A percentile compares a stretch with the other conserved stretches of the same genome.
These are phyloP conservation scores for Epistrophe eligans DNA, from an alignment of 2,888 invertebrate genomes.

Conservation along the genomic window DNA sequence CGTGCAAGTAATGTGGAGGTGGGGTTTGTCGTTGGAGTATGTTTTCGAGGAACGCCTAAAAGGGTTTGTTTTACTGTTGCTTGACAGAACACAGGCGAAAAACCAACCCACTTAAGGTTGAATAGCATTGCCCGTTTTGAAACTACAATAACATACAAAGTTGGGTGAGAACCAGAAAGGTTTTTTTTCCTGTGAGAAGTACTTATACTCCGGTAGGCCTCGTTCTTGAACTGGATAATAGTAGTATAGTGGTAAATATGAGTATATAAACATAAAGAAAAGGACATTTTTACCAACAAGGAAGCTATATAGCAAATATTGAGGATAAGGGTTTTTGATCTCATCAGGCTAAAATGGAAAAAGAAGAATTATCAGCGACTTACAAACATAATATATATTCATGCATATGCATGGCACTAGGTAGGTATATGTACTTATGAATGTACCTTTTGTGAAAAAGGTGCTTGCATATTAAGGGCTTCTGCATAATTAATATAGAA, in stretches of 20 bases:
- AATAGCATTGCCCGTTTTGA: slow-evolving; percentile 58
- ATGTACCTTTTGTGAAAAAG: too few relatives aligned
- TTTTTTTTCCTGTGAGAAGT: slow-evolving; percentile 10
- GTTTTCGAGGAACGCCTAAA: slow-evolving; percentile 46
- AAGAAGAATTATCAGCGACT: neutral
- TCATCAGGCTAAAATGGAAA: neutral
- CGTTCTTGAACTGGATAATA: slow-evolving; percentile 21
- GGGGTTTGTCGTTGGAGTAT: neutral
- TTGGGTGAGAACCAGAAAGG: slow-evolving; percentile 3
- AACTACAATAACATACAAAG: slow-evolving; percentile 42
- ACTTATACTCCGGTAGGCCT: slow-evolving; percentile 9
- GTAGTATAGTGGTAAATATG: neutral
- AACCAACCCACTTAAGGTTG: slow-evolving; percentile 53
- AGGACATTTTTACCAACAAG: slow-evolving; percentile 12
- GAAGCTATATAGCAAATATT: neutral
- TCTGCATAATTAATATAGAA: too few relatives aligned
- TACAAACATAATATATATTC: too few relatives aligned
- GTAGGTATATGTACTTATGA: too few relatives aligned
- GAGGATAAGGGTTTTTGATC: slow-evolving; percentile 17
- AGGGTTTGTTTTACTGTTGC: slow-evolving; percentile 56
- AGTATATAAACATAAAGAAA: neutral
- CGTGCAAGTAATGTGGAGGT: slow-evolving; percentile 38
- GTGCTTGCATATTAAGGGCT: too few relatives aligned
- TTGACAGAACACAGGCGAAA: slow-evolving; percentile 16
- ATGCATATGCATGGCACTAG: too few relatives aligned